phyloP scores from a whole-genome alignment of 2,888 invertebrate species.

The Andrena chrysosceles region DNA sequence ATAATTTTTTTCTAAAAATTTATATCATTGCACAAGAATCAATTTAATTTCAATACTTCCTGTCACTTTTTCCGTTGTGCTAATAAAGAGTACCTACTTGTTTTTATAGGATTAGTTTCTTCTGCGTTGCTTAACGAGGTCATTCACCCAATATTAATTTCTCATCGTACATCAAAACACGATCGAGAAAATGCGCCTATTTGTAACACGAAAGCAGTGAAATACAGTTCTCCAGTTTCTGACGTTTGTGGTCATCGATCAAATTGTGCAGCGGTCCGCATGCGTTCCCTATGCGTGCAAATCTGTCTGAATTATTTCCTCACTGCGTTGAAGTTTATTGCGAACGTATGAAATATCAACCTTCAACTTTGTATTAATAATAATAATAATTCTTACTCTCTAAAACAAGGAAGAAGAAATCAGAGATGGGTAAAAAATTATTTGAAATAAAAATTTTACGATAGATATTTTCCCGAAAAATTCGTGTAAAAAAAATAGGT shows the following conservation, averaged over 20 bases:
- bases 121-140: not conserved
- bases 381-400: too few relatives aligned
- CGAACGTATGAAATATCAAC: not conserved
- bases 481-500: too few relatives aligned
- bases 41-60: too few relatives aligned
- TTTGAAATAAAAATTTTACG: too few relatives aligned
- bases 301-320: not conserved
- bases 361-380: not conserved
- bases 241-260: conserved; percentile 20
- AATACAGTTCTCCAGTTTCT: conserved; percentile 9
- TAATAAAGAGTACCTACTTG: too few relatives aligned
- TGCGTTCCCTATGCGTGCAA: not conserved
- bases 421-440: too few relatives aligned
- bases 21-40: too few relatives aligned
- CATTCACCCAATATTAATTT: not conserved
- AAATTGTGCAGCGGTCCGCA: not conserved
- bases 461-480: too few relatives aligned
- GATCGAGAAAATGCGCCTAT: conserved; percentile 10
- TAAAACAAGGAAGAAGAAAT: too few relatives aligned
- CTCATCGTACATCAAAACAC: conserved; percentile 11
- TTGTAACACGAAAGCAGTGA: conserved; percentile 9
- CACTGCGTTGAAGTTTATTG: not conserved
- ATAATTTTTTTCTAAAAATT: too few relatives aligned
- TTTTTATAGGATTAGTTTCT: not conserved
- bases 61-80: too few relatives aligned